These are phyloP conservation scores for Sclerurus mexicanus DNA, from an alignment of 2,113 vertebrate genomes.

Conservation along the genomic window DNA sequence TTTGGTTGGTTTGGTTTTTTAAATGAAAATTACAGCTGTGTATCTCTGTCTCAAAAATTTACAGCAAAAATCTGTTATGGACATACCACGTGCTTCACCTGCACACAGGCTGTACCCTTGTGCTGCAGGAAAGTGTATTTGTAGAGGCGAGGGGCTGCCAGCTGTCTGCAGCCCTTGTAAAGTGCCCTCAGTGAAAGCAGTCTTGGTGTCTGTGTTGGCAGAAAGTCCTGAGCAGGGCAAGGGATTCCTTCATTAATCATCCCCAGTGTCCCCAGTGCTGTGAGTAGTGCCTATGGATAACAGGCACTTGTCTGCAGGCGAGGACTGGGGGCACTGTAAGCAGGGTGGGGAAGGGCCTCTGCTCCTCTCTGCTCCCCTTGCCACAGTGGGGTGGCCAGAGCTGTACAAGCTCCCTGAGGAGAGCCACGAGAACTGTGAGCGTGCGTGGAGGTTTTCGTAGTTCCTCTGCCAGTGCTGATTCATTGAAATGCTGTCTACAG, in stretches of 20 bases:
- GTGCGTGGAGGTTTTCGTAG: not conserved
- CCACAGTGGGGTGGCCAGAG: rapidly evolving
- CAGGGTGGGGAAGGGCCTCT: rapidly evolving
- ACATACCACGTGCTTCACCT: not conserved
- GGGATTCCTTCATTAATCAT: not conserved
- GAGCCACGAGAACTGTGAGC: not conserved
- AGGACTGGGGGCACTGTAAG: rapidly evolving
- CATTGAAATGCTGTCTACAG: not conserved
- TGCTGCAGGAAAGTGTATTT: not conserved
- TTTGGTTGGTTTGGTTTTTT: too few relatives aligned
- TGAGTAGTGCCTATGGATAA: rapidly evolving
- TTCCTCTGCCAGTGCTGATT: not conserved
- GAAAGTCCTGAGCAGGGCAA: not conserved
- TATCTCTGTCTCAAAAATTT: not conserved
- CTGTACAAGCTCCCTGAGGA: not conserved
- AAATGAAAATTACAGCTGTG: not conserved
- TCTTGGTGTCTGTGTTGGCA: not conserved
- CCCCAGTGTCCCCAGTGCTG: rapidly evolving
- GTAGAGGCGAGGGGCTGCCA: not conserved
- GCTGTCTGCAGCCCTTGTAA: not conserved
- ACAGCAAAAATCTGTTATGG: not conserved
- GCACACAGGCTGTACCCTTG: rapidly evolving
- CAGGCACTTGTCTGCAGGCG: not conserved
- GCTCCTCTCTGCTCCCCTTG: not conserved
- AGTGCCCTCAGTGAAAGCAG: rapidly evolving